phyloP scores from a whole-genome alignment of 2,797 vertebrate species.

The Tragelaphus eurycerus region DNA sequence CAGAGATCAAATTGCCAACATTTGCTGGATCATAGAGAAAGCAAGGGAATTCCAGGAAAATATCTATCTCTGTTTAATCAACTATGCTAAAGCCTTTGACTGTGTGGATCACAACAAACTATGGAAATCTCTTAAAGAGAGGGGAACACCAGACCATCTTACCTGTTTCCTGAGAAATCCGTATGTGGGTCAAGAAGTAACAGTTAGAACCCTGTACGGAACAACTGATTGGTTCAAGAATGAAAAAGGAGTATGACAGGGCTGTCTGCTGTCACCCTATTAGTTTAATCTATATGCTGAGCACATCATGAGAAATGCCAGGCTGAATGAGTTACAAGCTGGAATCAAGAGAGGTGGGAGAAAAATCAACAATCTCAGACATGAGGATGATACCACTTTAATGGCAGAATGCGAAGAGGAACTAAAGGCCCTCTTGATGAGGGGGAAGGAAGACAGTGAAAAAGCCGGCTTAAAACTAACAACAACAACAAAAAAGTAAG shows the following conservation, averaged over 20 bases:
- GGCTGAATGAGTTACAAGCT: background rate
- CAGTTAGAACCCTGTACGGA: background rate
- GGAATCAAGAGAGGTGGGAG: background rate
- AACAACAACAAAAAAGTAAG: background rate
- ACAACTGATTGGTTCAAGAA: background rate
- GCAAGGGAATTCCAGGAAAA: background rate
- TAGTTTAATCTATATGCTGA: background rate
- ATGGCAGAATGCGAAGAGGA: background rate
- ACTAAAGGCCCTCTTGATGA: background rate
- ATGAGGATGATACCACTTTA: background rate
- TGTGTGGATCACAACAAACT: background rate
- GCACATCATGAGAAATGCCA: background rate
- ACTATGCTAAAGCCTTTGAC: background rate
- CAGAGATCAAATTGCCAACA: background rate
- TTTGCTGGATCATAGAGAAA: background rate
- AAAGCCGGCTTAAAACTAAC: background rate
- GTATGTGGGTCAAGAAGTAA: background rate
- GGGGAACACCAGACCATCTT: background rate
- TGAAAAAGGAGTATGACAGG: background rate
- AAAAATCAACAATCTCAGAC: background rate
- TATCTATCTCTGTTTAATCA: background rate
- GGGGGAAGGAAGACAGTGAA: background rate
- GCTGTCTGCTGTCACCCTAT: background rate
- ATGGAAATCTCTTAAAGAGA: background rate
- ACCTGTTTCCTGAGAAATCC: background rate